Percentiles rank a stretch among this genome's conserved stretches.
Evolutionary conservation across 2,113 vertebrate genomes (phyloP).

Genomic region (Platichthys flesus): DNA sequence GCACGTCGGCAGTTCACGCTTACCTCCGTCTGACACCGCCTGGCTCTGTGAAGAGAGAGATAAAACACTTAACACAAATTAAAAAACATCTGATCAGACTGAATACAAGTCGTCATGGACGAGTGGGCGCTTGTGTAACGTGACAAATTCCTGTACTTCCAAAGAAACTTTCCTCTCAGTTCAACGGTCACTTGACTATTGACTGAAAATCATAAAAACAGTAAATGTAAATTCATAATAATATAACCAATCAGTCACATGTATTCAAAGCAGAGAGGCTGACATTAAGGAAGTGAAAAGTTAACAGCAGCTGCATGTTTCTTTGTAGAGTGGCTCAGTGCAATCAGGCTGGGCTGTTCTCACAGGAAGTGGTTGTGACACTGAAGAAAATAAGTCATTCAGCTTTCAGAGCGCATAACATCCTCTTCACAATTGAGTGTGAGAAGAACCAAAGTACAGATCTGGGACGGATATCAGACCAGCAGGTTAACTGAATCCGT

Average conservation of each 20-base stretch:
- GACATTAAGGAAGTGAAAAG: conserved; percentile 47
- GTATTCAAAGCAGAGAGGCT: neutral
- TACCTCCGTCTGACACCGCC: conserved; percentile 87
- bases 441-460: neutral
- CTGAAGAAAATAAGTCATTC: conserved; percentile 64
- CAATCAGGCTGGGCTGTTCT: conserved; percentile 48
- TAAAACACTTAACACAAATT: neutral
- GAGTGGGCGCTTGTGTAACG: too few relatives aligned
- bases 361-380: conserved; percentile 75
- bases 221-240: neutral
- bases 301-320: conserved; percentile 47
- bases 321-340: conserved; percentile 15
- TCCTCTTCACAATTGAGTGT: neutral
- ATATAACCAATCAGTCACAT: neutral
- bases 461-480: neutral
- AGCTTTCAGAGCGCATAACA: conserved; percentile 51
- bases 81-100: neutral
- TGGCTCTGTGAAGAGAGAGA: conserved; percentile 77
- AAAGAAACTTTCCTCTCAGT: neutral
- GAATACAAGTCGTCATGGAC: neutral
- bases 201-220: neutral
- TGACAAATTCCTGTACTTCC: too few relatives aligned
- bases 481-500: neutral
- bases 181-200: neutral
- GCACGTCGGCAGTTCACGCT: conserved; percentile 52